phyloP scores from a whole-genome alignment of 2,888 invertebrate species.

The Tinea pellionella region DNA sequence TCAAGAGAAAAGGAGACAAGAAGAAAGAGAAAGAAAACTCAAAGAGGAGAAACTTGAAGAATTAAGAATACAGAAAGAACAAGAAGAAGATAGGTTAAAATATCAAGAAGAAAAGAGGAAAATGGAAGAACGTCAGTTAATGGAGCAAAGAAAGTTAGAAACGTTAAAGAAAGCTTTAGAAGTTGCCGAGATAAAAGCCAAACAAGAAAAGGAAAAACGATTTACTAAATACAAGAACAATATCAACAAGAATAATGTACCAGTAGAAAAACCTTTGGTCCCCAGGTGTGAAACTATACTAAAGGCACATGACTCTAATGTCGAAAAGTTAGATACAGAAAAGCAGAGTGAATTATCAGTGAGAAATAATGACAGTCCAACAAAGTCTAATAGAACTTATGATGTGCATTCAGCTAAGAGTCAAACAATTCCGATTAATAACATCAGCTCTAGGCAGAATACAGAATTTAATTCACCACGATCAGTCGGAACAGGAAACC shows the following conservation, averaged over 20 bases:
- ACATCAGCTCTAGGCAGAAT: slow-evolving; percentile 46
- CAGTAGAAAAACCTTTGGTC: background rate
- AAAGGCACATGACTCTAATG: background rate
- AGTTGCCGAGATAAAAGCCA: slow-evolving; percentile 80
- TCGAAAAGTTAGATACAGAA: background rate
- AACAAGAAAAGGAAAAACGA: slow-evolving; percentile 72
- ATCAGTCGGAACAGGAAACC: slow-evolving; percentile 46
- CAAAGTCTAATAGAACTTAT: slow-evolving; percentile 53
- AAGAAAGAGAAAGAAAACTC: slow-evolving; percentile 79
- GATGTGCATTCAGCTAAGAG: slow-evolving; percentile 53
- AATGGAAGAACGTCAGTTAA: slow-evolving; percentile 75
- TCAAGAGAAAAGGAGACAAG: slow-evolving; percentile 77
- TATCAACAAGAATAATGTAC: slow-evolving; percentile 17
- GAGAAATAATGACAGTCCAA: slow-evolving; percentile 38
- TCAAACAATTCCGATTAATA: slow-evolving; percentile 35
- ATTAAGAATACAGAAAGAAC: slow-evolving; percentile 78
- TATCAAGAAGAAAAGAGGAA: slow-evolving; percentile 78
- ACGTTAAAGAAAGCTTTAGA: slow-evolving; percentile 82
- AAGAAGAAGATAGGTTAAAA: slow-evolving; percentile 75
- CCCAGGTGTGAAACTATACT: background rate
- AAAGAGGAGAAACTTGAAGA: slow-evolving; percentile 87
- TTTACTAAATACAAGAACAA: slow-evolving; percentile 43
- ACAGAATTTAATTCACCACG: slow-evolving; percentile 56
- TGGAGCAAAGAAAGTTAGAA: slow-evolving; percentile 79
- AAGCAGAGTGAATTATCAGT: background rate